Conservation (phyloP, 1,140 invertebrate species). For the Drosophila micromelanica region DNA sequence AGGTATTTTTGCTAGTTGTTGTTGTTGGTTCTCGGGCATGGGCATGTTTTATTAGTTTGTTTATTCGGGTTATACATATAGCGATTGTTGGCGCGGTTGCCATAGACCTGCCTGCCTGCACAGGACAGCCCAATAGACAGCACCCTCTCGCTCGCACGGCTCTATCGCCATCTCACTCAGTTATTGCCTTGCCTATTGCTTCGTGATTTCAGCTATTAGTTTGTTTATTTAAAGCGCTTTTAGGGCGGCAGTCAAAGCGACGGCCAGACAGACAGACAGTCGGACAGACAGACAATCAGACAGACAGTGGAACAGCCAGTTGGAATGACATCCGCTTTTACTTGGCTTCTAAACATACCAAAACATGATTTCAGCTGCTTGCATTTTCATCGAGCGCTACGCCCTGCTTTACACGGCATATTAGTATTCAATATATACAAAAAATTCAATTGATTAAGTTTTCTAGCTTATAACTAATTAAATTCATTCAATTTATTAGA, state of each 20-base stretch:
- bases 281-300: conserved; percentile 35
- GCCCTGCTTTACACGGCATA: conserved; percentile 3
- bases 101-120: conserved; percentile 65
- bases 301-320: conserved; percentile 24
- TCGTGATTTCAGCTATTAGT: conserved; percentile 77
- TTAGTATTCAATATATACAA: not conserved
- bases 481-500: too few species aligned
- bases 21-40: conserved; percentile 35
- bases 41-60: conserved; percentile 84
- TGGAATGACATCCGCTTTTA: conserved; percentile 23
- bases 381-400: conserved; percentile 54
- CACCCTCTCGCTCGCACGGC: conserved; percentile 21
- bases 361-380: conserved; percentile 57
- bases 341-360: conserved; percentile 71
- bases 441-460: not conserved
- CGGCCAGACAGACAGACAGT: conserved; percentile 34
- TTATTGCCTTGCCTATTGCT: conserved; percentile 56
- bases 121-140: conserved; percentile 43
- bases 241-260: conserved; percentile 59
- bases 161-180: conserved; percentile 11
- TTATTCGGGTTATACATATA: conserved; percentile 84
- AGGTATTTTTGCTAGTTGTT: conserved; percentile 36
- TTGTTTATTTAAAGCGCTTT: conserved; percentile 82
- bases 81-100: conserved; percentile 70
- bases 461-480: too few species aligned